phyloP scores from a whole-genome alignment of 2,888 invertebrate genomes.

The Leptarthrus brevirostris region DNA sequence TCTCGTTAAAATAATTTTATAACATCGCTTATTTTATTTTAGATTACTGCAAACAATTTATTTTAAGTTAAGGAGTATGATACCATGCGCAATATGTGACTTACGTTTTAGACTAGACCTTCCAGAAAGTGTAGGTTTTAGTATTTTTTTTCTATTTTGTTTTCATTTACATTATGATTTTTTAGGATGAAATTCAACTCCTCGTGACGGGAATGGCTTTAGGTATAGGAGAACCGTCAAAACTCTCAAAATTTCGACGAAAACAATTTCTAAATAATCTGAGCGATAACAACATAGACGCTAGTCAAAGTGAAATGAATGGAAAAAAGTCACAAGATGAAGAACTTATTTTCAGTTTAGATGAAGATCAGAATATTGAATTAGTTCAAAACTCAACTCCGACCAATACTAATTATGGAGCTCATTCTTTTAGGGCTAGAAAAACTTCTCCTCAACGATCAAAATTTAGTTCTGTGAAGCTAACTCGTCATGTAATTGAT shows the following conservation, averaged over 20 bases:
- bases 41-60: constrained; percentile 80
- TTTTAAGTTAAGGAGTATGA: constrained; percentile 89
- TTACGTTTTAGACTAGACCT: constrained; percentile 85
- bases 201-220: constrained; percentile 83
- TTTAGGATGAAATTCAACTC: constrained; percentile 75
- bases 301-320: constrained; percentile 49
- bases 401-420: constrained; percentile 60
- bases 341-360: constrained; percentile 86
- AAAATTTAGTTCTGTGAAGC: constrained; percentile 57
- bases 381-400: constrained; percentile 57
- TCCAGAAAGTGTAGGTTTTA: constrained; percentile 77
- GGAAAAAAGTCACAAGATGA: constrained; percentile 70
- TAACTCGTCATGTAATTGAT: constrained; percentile 54
- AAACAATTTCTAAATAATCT: constrained; percentile 59
- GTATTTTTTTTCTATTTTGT: not conserved
- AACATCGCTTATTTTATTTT: constrained; percentile 53
- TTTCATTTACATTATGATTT: not conserved
- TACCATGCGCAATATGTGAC: constrained; percentile 86
- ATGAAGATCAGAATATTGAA: constrained; percentile 74
- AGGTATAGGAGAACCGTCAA: constrained; percentile 74
- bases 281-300: constrained; percentile 51
- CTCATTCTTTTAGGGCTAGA: constrained; percentile 67
- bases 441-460: constrained; percentile 71
- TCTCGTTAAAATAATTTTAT: constrained; percentile 15
- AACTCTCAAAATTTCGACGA: constrained; percentile 68